These are phyloP conservation scores for Drosophila mercatorum DNA, from an alignment of 2,888 invertebrate species.

Conservation along the genomic window DNA sequence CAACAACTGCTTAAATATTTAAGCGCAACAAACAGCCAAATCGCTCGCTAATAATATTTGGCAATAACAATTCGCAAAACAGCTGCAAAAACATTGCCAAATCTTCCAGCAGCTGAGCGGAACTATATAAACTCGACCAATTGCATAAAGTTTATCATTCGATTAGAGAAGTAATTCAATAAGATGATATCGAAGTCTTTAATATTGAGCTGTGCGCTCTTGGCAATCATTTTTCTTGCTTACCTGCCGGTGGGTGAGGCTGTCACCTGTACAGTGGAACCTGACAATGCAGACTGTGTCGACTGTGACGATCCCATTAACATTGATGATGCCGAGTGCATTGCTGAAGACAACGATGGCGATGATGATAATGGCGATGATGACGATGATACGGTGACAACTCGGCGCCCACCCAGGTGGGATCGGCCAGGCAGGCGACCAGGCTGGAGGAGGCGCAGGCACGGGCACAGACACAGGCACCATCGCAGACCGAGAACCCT, in stretches of 20 bases:
- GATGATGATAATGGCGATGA: too few relatives aligned
- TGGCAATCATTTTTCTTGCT: constrained; percentile 4
- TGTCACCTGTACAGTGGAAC: constrained; percentile 28
- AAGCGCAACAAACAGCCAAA: background rate
- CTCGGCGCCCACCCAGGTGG: background rate
- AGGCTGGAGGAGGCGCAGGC: background rate
- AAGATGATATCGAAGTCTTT: constrained; percentile 12
- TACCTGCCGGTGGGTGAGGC: constrained; percentile 11
- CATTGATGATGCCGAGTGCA: constrained; percentile 13
- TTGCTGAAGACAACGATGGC: constrained; percentile 7
- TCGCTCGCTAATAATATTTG: constrained; percentile 5
- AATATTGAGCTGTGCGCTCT: constrained; percentile 1
- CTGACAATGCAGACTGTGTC: constrained; percentile 20
- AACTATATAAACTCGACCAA: constrained; percentile 14
- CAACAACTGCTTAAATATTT: constrained; percentile 32
- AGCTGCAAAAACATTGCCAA: constrained; percentile 27
- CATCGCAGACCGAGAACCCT: constrained; percentile 20
- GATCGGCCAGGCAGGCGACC: background rate
- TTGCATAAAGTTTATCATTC: background rate
- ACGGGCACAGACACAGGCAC: background rate
- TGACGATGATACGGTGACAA: background rate
- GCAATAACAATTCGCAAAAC: constrained; percentile 4
- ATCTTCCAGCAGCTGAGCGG: background rate
- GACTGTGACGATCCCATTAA: constrained; percentile 28
- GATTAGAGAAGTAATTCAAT: background rate